Evolutionary conservation across 2,797 vertebrate species (phyloP), one percentile per base, ranked within the genome.

Genomic region (Gila robusta): DNA sequence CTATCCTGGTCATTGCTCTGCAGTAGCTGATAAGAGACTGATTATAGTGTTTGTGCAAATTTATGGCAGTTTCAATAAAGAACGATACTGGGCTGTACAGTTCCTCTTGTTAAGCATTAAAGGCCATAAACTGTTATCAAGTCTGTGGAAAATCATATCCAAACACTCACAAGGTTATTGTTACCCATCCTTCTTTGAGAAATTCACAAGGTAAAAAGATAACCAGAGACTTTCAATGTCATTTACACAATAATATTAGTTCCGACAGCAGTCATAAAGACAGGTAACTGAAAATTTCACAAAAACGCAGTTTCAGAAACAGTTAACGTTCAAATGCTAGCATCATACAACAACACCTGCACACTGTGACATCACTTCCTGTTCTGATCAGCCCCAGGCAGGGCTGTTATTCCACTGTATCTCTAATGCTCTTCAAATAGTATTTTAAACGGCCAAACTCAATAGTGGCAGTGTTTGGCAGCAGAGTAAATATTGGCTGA

Each of bases 401-500:
- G 17, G 73, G 83, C 90, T 93, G 93, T 94, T 95, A 93, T 95
- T 96, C 90, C 94, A 82, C 93, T 89, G 90, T 95, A 95, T 94
- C 96, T 95, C 96, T 96, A 96, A 96, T 93, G 93, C 95, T 96
- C 91, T 94, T 96, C 94, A 95, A 97, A 97, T 96, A 97, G 94
- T 91, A 92, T 92, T 92, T 95, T 96, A 96, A 97, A 95, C 93
- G 95, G 95, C 94, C 94, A 91, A 92, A 95, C 96, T 96, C 97
- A 95, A 95, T 95, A 96, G 96, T 94, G 93, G 94, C 96, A 93
- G 93, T 95, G 96, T 96, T 94, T 93, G 95, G 94, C 94, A 92
- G 94, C 93, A 95, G 91, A 95, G 97, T 97, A 95, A 99, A 98
- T 99, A 98, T 98, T 99, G 93, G 95, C 96, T 92, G 91, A 97